phyloP scores from a whole-genome alignment of 2,888 invertebrate genomes.

The Thecophora atra region DNA sequence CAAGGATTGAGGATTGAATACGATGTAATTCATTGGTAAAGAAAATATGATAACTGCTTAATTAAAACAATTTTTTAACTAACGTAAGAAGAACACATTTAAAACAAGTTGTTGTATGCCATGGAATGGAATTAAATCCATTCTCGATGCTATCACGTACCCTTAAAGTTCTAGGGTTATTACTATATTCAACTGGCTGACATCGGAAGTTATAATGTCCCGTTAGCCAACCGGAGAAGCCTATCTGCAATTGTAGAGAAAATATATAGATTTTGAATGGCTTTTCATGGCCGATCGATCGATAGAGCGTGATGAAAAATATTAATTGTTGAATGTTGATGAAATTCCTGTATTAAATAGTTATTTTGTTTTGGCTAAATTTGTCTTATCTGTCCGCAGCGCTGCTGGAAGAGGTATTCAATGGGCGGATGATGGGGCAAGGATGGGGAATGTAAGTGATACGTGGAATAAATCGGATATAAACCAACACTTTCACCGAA shows the following conservation, averaged over 20 bases:
- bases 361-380: neutral
- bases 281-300: neutral
- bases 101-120: neutral
- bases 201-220: slow-evolving; percentile 95
- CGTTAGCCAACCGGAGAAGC: slow-evolving; percentile 91
- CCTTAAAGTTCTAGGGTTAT: slow-evolving; percentile 88
- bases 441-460: no score
- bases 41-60: slow-evolving; percentile 1
- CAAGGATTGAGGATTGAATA: no score
- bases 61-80: slow-evolving; percentile 4
- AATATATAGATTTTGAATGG: slow-evolving; percentile 32
- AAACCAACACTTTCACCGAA: no score
- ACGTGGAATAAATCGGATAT: no score
- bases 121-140: neutral
- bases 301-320: neutral
- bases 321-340: slow-evolving; percentile 32
- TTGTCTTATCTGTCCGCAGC: slow-evolving; percentile 19
- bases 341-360: neutral
- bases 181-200: slow-evolving; percentile 96
- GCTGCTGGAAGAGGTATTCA: neutral
- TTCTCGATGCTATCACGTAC: slow-evolving; percentile 70
- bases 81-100: slow-evolving; percentile 33
- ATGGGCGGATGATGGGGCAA: neutral
- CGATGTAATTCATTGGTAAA: neutral
- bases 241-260: slow-evolving; percentile 74